Evolutionary conservation across 2,113 vertebrate species (phyloP), one percentile per base, ranked within the genome.

Genomic region (Etheostoma spectabile): DNA sequence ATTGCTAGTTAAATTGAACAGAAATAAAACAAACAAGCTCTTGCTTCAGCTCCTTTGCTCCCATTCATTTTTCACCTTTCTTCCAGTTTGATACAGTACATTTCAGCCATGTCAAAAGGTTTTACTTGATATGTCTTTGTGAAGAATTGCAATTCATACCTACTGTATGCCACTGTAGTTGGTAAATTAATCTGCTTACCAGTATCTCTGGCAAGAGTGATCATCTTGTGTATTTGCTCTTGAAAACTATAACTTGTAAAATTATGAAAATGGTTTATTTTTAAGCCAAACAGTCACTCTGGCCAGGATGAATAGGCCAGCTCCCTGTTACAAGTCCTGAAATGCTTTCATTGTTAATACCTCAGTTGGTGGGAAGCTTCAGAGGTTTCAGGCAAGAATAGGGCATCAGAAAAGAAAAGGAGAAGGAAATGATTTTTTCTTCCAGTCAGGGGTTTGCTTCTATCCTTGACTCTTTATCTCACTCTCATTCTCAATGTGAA

Each of bases 401-500:
- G 7, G 8, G 49, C 46, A 63, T 62, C 5, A 21, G 72, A 57
- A 56, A 83, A 57, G 45, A 57, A 15, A 75, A 55, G 8, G 24
- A 56, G 33, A 46, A 57, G 52, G 21, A 73, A 61, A 77, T 57
- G 19, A 55, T 74, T 82, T 76, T 69, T 56, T 81, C 57, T 51
- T 61, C 59, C 48, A 67, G 19, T 67, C 71, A 70, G 68, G 56
- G 38, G 83, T 74, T 87, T 77, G 53, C 60, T 21, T 48, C 53
- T 79, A 77, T 82, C 6, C 45, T 61, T 63, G 19, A 71, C 51
- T 65, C 66, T 78, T 27, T 35, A 45, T 75, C 45, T 79, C 10
- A 77, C 30, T 72, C 16, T 77, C 45, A 8, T 76, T 81, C 64
- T 76, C 77, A 76, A 46, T 33, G 63, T 66, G 64, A 84, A 90